phyloP scores from a whole-genome alignment of 2,797 vertebrate genomes.

The Hirundo rustica region DNA sequence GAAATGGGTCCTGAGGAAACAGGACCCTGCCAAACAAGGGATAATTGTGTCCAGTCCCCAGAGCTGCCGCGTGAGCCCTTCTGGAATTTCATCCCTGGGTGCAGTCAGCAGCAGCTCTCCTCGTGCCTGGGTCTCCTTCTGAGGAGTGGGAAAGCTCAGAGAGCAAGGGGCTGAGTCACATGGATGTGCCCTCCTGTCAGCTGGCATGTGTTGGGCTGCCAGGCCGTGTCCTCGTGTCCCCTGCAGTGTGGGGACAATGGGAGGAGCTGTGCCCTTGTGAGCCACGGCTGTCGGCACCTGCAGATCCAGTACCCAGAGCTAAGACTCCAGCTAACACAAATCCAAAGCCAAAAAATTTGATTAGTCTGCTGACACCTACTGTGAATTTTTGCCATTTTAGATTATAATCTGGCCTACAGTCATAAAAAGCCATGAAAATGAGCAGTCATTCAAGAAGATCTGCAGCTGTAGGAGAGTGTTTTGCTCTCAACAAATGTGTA shows the following conservation, averaged over 20 bases:
- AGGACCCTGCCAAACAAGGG: background rate
- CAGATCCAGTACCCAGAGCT: background rate
- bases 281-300: background rate
- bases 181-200: fast-evolving
- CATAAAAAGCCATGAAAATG: background rate
- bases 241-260: fast-evolving
- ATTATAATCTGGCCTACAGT: background rate
- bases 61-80: background rate
- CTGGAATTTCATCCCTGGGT: background rate
- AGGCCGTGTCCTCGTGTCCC: fast-evolving
- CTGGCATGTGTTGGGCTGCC: fast-evolving
- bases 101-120: background rate
- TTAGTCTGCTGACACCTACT: background rate
- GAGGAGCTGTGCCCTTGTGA: fast-evolving
- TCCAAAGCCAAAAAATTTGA: background rate
- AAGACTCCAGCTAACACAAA: background rate
- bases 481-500: background rate
- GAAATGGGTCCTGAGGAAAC: background rate
- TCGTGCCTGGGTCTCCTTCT: background rate
- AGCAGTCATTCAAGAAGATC: background rate
- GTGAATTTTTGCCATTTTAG: background rate
- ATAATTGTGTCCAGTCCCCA: background rate
- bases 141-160: background rate
- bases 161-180: background rate
- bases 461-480: background rate